Conservation (phyloP, 2,888 invertebrate species). For the Conomelus anceps region DNA sequence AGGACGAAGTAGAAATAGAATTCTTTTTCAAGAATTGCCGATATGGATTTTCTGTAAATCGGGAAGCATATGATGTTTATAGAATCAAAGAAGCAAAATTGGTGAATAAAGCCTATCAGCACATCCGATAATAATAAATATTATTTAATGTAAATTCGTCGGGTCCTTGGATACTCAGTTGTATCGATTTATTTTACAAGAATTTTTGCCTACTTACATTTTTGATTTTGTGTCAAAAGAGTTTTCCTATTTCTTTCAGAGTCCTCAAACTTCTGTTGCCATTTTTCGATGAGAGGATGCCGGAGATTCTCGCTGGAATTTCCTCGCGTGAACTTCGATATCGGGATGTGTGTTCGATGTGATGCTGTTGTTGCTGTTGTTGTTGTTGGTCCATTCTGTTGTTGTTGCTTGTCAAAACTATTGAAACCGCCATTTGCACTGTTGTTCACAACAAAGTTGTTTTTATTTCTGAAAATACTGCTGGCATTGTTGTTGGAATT, state of each 20-base stretch:
- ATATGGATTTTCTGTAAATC: no score
- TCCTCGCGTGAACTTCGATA: neutral
- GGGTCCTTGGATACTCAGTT: no score
- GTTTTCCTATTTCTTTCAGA: conserved; percentile 61
- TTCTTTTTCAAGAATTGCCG: no score
- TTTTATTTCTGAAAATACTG: neutral
- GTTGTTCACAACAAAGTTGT: neutral
- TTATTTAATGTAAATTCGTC: no score
- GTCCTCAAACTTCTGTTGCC: conserved; percentile 65
- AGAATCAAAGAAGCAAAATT: no score
- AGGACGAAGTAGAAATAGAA: no score
- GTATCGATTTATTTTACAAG: no score
- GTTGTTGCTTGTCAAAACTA: neutral
- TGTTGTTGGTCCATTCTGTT: neutral
- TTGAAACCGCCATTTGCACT: neutral
- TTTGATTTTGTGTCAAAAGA: conserved; percentile 60
- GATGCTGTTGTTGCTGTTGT: neutral
- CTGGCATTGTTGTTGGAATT: neutral
- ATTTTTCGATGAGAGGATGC: conserved; percentile 40
- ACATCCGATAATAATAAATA: no score
- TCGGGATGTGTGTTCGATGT: neutral
- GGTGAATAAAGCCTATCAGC: no score
- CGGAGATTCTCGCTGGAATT: neutral
- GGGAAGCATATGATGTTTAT: no score
- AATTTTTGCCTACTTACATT: conserved; percentile 49